Evolutionary conservation across 2,888 invertebrate species (phyloP), one percentile per base, ranked within the genome.

Genomic region (Drosophila paramelanica): DNA sequence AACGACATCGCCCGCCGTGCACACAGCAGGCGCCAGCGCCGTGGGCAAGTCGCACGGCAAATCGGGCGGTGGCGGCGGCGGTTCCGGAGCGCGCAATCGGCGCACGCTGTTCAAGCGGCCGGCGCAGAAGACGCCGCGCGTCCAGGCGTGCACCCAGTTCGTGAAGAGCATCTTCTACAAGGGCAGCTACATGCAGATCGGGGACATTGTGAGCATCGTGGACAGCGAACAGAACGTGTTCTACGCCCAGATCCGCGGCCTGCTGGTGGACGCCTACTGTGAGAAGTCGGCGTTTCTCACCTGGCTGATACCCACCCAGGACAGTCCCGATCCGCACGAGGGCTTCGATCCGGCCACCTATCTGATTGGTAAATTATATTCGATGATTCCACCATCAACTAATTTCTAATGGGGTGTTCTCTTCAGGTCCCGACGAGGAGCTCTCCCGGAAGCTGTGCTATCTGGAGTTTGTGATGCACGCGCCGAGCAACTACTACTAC

Each of bases 401-500:
- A n/a, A 50, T 39, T 2, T 10, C 1, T 17, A 17, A 13, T 36
- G 2, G 0, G n/a, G n/a, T 5, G n/a, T 7, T 2, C 14, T 14
- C 4, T 6, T 1, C 70, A 86, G 97, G 98, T 3, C 97, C 97
- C 1, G 98, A 98, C 90, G 98, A 98, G 93, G 98, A 98, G 76
- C 93, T 97, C 2, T 96, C 98, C 0, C 94, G 98, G 6, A 96
- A 96, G 91, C 93, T 98, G 56, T 96, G 96, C 33, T 96, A 95
- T 78, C 95, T 98, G 95, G 96, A 97, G 89, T 98, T 98, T 93
- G 95, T 98, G 17, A 97, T 98, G 96, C 98, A 97, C 89, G 97
- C 98, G 0, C 98, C 98, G 0, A 97, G 97, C 0, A 97, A 98
- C 91, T 98, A 98, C 92, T 97, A 96, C 92, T 95, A 95, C 89